These are phyloP conservation scores for Drosophila sordidula DNA, from an alignment of 2,888 invertebrate species.

Conservation along the genomic window DNA sequence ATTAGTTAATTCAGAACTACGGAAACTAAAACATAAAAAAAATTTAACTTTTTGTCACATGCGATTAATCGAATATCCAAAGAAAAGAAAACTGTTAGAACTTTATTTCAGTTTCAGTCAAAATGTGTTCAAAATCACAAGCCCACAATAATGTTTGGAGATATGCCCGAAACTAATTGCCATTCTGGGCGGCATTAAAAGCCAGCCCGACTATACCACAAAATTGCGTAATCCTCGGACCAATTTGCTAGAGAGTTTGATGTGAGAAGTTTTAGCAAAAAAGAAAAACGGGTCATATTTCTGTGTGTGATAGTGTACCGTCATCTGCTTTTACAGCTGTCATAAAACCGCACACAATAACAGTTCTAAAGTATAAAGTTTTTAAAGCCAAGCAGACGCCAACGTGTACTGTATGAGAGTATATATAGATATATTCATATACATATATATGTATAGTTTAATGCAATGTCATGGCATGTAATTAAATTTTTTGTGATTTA, in stretches of 20 bases:
- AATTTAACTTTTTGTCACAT: too few species aligned
- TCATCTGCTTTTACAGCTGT: slow-evolving; percentile 75
- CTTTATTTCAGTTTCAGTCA: too few species aligned
- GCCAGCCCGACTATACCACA: slow-evolving; percentile 17
- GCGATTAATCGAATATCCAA: not conserved
- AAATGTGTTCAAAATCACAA: not conserved
- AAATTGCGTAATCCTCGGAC: slow-evolving; percentile 26
- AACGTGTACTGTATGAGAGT: slow-evolving; percentile 6
- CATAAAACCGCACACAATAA: slow-evolving; percentile 66
- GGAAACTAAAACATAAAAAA: too few species aligned
- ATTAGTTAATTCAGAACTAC: too few species aligned
- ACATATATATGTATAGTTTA: slow-evolving; percentile 47
- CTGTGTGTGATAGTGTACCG: slow-evolving; percentile 35
- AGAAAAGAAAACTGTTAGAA: not conserved
- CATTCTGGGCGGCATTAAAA: slow-evolving; percentile 36
- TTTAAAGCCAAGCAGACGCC: slow-evolving; percentile 53
- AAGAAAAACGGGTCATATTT: slow-evolving; percentile 29
- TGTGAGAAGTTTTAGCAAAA: not conserved
- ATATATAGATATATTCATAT: not conserved
- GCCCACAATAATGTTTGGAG: not conserved
- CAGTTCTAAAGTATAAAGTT: slow-evolving; percentile 46
- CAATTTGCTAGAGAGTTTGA: slow-evolving; percentile 18
- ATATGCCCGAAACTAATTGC: slow-evolving; percentile 47
- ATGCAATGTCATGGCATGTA: slow-evolving; percentile 64
- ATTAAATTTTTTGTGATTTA: slow-evolving; percentile 77